Base-by-base conservation (phyloP, 2,113 vertebrate species). In the Equus quagga region DNA sequence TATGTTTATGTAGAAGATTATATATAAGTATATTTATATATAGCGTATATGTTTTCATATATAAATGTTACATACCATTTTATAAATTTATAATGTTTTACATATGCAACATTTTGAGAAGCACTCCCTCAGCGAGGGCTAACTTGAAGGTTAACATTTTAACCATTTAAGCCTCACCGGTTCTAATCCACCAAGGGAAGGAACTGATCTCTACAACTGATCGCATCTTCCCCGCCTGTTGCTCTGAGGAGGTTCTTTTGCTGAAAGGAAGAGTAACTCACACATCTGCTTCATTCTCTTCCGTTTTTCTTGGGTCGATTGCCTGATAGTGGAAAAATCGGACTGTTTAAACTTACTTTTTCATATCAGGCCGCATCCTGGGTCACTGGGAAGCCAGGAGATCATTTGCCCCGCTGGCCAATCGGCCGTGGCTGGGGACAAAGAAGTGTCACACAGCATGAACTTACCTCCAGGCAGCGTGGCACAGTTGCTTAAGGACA, bases 241-340 rank as follows among this genome's bases (percentile, higher is more conserved):
- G 51, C 72, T 87, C 21, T 46, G 26, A 72, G 17, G 6, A 93
- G 44, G 49, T 70, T 70, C 67, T 83, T 84, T 41, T 70, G 33
- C 18, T 83, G 3, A 56, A 80, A 86, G n/a, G 56, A 65, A 84
- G 64, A 89, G 5, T 60, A 78, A 96, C 28, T 90, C 41, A 28
- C 28, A n/a, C 1, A 58, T 58, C 51, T 89, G 67, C 58, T 96
- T 92, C 69, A 56, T 69, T 91, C 49, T 89, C 67, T 51, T 62
- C n/a, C 51, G 46, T 62, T 89, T 78, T 87, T 75, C 87, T 92
- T 54, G 60, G 44, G 36, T 82, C 49, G 69, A 23, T 46, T 95
- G 94, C 93, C 64, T 54, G 44, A 70, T 3, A 70, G 31, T 67
- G n/a, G 85, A 87, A 86, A 94, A 83, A 81, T 44, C 26, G 60